Evolutionary conservation across 2,113 vertebrate genomes (phyloP).

Genomic region (Tachysurus fulvidraco): DNA sequence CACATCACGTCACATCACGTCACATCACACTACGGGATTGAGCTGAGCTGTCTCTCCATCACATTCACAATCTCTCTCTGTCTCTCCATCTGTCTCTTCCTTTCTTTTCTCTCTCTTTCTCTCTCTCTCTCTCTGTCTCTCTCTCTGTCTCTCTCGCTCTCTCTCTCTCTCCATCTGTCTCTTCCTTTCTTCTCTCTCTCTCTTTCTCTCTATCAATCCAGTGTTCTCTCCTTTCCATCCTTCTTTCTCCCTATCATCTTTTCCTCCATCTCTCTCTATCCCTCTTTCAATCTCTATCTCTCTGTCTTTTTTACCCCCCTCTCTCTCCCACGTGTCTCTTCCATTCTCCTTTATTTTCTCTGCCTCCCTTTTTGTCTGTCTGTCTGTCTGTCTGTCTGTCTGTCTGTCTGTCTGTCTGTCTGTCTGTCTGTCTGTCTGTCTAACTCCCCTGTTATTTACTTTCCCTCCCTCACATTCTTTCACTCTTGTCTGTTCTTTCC

Average conservation of each 20-base stretch:
- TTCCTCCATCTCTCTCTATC: background rate
- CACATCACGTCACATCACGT: slow-evolving; percentile 15
- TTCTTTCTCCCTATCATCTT: background rate
- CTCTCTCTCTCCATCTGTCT: background rate
- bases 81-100: background rate
- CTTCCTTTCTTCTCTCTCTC: background rate
- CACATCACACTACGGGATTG: background rate
- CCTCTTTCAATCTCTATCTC: too few relatives aligned
- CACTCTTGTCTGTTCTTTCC: background rate
- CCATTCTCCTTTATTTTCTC: too few relatives aligned
- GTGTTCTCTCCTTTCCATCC: too few relatives aligned
- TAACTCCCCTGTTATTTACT: too few relatives aligned
- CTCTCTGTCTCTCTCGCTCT: background rate
- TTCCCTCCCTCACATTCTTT: too few relatives aligned
- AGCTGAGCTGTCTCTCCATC: background rate
- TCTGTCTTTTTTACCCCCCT: too few relatives aligned
- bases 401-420: too few relatives aligned
- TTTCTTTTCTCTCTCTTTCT: background rate
- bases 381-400: too few relatives aligned
- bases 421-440: too few relatives aligned
- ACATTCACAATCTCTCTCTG: background rate
- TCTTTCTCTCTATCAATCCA: background rate
- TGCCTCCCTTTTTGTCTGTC: too few relatives aligned
- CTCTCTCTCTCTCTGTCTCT: background rate
- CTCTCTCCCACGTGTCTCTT: too few relatives aligned